A percentile compares a stretch with the other conserved stretches of the same genome.
phyloP scores from a whole-genome alignment of 2,113 vertebrate species.

The Neodon shergylaensis region DNA sequence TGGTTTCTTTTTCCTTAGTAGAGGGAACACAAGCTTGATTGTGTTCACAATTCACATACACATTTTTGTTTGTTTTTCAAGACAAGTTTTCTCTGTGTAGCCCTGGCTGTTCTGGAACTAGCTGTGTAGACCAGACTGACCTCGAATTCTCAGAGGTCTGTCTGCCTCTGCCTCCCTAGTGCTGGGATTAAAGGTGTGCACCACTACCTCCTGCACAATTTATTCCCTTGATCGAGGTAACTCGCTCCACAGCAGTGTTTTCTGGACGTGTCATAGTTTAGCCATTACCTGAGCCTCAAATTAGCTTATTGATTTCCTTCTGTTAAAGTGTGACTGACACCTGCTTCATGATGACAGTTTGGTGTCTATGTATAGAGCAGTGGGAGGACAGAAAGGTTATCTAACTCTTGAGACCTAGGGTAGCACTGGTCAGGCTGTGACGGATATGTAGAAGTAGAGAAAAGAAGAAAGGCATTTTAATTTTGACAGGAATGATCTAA shows the following conservation, averaged over 20 bases:
- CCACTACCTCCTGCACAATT: neutral
- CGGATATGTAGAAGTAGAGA: neutral
- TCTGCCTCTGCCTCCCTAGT: neutral
- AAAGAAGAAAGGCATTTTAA: conserved; percentile 1
- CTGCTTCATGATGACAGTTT: neutral
- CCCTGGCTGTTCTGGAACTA: neutral
- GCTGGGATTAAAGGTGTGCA: neutral
- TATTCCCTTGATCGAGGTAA: neutral
- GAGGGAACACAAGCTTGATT: neutral
- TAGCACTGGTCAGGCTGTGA: neutral
- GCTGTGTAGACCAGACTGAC: neutral
- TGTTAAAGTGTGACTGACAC: neutral
- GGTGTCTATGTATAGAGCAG: neutral
- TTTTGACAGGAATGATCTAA: conserved; percentile 28
- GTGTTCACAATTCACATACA: neutral
- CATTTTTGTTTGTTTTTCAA: neutral
- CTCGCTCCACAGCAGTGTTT: neutral
- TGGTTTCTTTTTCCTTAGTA: neutral
- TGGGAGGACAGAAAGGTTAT: neutral
- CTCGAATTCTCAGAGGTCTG: neutral
- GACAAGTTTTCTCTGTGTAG: neutral
- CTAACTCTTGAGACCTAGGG: neutral
- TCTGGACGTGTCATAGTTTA: neutral
- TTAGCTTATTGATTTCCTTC: neutral
- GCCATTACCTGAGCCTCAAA: neutral